These are phyloP conservation scores for Isurus oxyrinchus DNA, from an alignment of 2,113 vertebrate species.

Conservation along the genomic window DNA sequence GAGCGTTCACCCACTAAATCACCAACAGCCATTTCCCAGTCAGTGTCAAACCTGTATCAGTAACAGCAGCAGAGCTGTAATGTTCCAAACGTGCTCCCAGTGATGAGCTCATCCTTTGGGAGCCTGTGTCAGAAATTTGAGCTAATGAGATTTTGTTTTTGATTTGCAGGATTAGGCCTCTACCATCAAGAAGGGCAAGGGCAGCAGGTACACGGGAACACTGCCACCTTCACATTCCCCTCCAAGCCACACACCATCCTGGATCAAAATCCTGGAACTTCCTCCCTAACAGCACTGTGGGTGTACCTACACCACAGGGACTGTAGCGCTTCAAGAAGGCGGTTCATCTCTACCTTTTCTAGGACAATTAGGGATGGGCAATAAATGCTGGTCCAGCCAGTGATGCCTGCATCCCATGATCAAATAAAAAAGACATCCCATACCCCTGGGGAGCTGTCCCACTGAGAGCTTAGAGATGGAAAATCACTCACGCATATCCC, in stretches of 20 bases:
- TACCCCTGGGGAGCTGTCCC: neutral
- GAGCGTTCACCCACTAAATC: neutral
- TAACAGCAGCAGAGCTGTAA: neutral
- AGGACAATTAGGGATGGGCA: too few relatives aligned
- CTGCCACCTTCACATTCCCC: too few relatives aligned
- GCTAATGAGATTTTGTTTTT: neutral
- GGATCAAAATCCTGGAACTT: too few relatives aligned
- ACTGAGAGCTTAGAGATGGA: neutral
- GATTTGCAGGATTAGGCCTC: neutral
- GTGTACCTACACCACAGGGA: too few relatives aligned
- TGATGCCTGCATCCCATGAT: too few relatives aligned
- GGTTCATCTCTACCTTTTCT: too few relatives aligned
- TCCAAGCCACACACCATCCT: too few relatives aligned
- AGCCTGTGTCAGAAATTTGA: neutral
- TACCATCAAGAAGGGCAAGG: too few relatives aligned
- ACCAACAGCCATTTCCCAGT: neutral
- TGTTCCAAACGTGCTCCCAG: neutral
- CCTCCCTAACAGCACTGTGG: too few relatives aligned
- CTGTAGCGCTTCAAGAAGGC: too few relatives aligned
- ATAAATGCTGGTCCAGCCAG: too few relatives aligned
- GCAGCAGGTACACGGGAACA: too few relatives aligned
- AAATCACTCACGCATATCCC: neutral
- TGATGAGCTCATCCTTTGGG: neutral
- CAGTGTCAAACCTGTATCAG: neutral
- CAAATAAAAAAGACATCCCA: neutral